Evolutionary conservation across 2,797 vertebrate species (phyloP), one percentile per base, ranked within the genome.

Genomic region (Cephalopachus bancanus): DNA sequence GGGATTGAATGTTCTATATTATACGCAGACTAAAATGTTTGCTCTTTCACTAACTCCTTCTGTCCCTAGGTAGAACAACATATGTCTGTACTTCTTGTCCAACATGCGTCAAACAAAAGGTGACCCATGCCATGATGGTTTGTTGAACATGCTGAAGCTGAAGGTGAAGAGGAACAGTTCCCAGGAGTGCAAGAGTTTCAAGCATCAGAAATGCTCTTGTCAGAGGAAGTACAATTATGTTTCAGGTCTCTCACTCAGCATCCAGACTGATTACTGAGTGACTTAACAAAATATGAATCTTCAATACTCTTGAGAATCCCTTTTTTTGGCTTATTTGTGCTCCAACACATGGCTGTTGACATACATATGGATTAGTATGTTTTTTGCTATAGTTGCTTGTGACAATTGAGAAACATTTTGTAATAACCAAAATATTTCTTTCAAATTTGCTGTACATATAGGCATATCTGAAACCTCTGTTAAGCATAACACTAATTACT

Each of bases 241-340:
- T 51, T 72, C 65, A 24, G 33, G 12, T 26, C 17, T 71, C 79
- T 26, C 30, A 1, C 3, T 10, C 33, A 59, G n/a, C 1, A 44
- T 37, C 51, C 15, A 7, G 60, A 60, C 49, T 67, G n/a, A n/a
- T 37, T 89, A 24, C 51, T 33, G n/a, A 14, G 11, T 24, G 19
- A 12, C 8, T 5, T 37, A 10, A 12, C 4, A 20, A 30, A 2
- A 5, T 4, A 69, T 5, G 10, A 37, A 20, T 10, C n/a, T 33
- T 9, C 17, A 3, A 44, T n/a, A 7, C 49, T 28, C 0, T 3
- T 30, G 51, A n/a, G 16, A 17, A 11, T 1, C 33, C 75, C 67
- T 10, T 10, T 12, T 12, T 3, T 60, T 26, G 14, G 20, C 78
- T 51, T 15, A 24, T 59, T 11, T 9, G 19, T 60, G 75, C 24